Conservation (phyloP, 64 coral and sea anemone genomes). For the Actinia tenebrosa region DNA sequence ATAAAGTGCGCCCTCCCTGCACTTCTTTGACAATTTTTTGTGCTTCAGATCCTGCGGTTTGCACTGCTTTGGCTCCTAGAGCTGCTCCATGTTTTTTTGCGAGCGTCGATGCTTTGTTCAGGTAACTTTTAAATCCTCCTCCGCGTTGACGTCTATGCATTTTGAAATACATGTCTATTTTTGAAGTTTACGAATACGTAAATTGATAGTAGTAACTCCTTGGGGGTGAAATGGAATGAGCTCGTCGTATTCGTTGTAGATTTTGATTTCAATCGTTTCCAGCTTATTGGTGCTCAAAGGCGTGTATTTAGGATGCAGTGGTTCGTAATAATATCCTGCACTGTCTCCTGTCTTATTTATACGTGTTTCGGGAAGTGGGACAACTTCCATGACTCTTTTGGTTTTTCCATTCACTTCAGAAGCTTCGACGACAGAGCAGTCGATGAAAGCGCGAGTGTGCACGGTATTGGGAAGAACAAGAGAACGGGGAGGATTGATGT, state of each 20-base stretch:
- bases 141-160: too few relatives aligned
- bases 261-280: neutral
- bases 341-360: neutral
- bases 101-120: too few relatives aligned
- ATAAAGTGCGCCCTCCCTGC: too few relatives aligned
- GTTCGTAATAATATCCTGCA: neutral
- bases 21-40: too few relatives aligned
- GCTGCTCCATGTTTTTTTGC: too few relatives aligned
- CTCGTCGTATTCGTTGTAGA: neutral
- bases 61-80: too few relatives aligned
- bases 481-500: neutral
- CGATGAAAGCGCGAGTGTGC: neutral
- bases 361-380: neutral
- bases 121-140: too few relatives aligned
- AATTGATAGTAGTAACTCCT: neutral
- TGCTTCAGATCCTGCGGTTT: too few relatives aligned
- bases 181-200: too few relatives aligned
- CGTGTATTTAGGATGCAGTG: neutral
- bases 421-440: neutral
- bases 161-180: too few relatives aligned
- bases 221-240: neutral
- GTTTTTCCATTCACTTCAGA: neutral
- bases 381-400: neutral
- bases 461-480: neutral
- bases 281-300: neutral